These are phyloP conservation scores for Lasioglossum pauxillum DNA, from an alignment of 2,888 invertebrate species.

Conservation along the genomic window DNA sequence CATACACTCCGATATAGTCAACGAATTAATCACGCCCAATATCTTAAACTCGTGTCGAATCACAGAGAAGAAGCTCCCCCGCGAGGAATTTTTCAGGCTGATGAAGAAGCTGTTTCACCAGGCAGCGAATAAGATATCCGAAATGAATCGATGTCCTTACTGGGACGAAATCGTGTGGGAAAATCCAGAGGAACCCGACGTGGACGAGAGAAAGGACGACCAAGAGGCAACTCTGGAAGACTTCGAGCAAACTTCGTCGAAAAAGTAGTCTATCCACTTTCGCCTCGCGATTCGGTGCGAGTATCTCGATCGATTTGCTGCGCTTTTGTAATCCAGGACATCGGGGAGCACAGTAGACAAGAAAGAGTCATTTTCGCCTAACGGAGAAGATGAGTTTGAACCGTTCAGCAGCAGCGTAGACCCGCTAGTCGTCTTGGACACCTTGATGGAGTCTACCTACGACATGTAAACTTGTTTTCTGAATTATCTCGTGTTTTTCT, in stretches of 20 bases:
- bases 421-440: constrained; percentile 55
- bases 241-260: not conserved
- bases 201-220: not conserved
- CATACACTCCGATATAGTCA: too few species aligned
- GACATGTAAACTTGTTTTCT: constrained; percentile 65
- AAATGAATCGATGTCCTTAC: constrained; percentile 62
- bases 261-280: not conserved
- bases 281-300: not conserved
- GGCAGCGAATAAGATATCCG: constrained; percentile 54
- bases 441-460: constrained; percentile 73
- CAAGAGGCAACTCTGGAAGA: not conserved
- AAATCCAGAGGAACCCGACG: not conserved
- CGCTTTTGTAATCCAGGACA: not conserved
- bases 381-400: not conserved
- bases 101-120: constrained; percentile 68
- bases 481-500: not conserved
- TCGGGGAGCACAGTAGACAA: not conserved
- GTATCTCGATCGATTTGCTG: not conserved
- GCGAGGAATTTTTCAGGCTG: constrained; percentile 71
- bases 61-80: constrained; percentile 66
- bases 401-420: constrained; percentile 22
- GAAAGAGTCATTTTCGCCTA: not conserved
- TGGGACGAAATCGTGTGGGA: constrained; percentile 66
- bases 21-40: too few species aligned
- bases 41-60: not conserved